Evolutionary conservation across 2,113 vertebrate species (phyloP).

Genomic region (Penelope pileata): DNA sequence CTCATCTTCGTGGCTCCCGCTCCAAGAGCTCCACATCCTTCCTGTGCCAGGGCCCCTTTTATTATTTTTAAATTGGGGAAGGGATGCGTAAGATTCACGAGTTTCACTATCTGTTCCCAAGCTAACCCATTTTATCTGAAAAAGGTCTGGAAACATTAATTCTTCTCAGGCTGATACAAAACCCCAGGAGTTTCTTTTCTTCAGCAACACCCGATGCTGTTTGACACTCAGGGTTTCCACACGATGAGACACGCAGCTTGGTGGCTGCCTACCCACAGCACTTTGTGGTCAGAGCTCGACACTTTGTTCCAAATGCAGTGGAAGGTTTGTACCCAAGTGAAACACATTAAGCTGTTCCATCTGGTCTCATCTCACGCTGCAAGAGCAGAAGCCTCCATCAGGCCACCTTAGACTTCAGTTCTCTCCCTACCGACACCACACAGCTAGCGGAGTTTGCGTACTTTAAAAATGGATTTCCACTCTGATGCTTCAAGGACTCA

Average conservation of each 20-base stretch:
- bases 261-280: slow-evolving; percentile 19
- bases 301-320: slow-evolving; percentile 61
- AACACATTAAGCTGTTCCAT: slow-evolving; percentile 50
- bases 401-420: neutral
- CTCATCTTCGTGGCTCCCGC: too few species aligned
- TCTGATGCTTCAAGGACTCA: neutral
- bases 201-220: neutral
- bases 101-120: neutral
- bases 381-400: neutral
- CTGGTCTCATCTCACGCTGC: neutral
- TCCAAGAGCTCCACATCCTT: too few species aligned
- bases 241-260: neutral
- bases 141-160: neutral
- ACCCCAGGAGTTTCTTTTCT: neutral
- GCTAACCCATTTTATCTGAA: accelerated
- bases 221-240: slow-evolving; percentile 76
- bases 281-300: slow-evolving; percentile 43
- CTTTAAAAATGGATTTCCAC: neutral
- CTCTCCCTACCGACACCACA: neutral
- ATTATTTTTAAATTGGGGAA: neutral
- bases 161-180: neutral
- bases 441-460: neutral
- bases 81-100: accelerated
- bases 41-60: too few species aligned
- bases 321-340: slow-evolving; percentile 27